Base-by-base conservation (phyloP, 2,888 invertebrate species). In the Drosophila longiperda region DNA sequence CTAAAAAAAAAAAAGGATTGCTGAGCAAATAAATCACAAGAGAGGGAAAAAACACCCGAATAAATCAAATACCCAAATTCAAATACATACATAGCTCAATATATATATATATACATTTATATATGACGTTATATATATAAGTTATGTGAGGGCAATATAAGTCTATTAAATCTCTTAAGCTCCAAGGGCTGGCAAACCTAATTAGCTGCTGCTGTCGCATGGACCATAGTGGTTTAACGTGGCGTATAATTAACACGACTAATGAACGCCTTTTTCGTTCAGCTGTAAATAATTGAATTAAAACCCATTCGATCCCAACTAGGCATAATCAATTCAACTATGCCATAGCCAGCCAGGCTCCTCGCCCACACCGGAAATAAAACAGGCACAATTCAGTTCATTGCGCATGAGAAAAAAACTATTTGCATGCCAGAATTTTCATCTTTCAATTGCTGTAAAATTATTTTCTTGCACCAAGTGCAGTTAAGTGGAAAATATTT, bases 241-340 rank as follows among this genome's bases (percentile, higher is more conserved):
- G 80, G 88, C 86, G 88, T 87, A 87, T 89, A 86, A 89, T 87
- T 89, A 86, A 85, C 89, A 83, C 86, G 86, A 64, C 88, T 87
- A 87, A 87, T 85, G 78, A 87, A 89, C 78, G 80, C 68, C 81
- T 40, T 68, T 57, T 64, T 48, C 71, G 67, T 52, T 85, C 70
- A 69, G 64, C 86, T 83, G 83, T 87, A 48, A 89, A 83, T 78
- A 80, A 87, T 87, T 87, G 75, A 85, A 87, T 87, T 87, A 89
- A 80, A 83, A 82, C 71, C 77, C 78, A 66, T 62, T 75, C 59
- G 80, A 53, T 54, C 71, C 38, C 70, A 42, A 23, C 50, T 73
- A 64, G 55, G 57, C 75, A 54, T 64, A 85, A 70, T 87, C 82
- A 74, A 80, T 75, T 81, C 50, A 74, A 71, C 71, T 86, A 74